These are phyloP conservation scores for Heterodera filipjevi DNA, from an alignment of 2,888 invertebrate genomes.

Conservation along the genomic window DNA sequence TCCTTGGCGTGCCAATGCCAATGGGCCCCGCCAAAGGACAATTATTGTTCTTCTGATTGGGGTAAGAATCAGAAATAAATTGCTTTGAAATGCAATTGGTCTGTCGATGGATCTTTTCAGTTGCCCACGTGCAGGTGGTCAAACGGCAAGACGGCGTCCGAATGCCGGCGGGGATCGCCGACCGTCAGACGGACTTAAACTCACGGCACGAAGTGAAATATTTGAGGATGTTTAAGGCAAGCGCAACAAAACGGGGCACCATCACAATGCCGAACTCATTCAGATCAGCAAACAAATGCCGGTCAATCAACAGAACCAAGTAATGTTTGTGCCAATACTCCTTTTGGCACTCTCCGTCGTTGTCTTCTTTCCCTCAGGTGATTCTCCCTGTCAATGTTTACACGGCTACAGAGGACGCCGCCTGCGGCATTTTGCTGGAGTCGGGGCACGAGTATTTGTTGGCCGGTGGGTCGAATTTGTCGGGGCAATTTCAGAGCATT, in stretches of 20 bases:
- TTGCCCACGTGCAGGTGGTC: slow-evolving; percentile 56
- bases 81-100: background rate
- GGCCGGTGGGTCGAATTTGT: slow-evolving; percentile 47
- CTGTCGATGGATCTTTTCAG: slow-evolving; percentile 46
- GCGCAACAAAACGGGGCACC: background rate
- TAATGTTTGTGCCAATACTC: background rate
- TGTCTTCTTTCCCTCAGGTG: background rate
- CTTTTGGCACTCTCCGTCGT: background rate
- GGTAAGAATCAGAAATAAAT: background rate
- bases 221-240: slow-evolving; percentile 56
- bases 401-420: slow-evolving; percentile 59
- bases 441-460: slow-evolving; percentile 59
- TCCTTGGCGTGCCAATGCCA: slow-evolving; percentile 8
- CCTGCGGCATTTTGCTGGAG: slow-evolving; percentile 58
- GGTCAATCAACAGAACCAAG: slow-evolving; percentile 19
- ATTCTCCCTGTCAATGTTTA: slow-evolving; percentile 54
- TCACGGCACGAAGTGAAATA: slow-evolving; percentile 57
- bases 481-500: too few relatives aligned
- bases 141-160: slow-evolving; percentile 51
- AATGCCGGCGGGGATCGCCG: slow-evolving; percentile 46
- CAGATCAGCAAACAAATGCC: slow-evolving; percentile 27
- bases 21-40: slow-evolving; percentile 20
- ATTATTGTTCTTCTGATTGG: slow-evolving; percentile 24
- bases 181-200: slow-evolving; percentile 53
- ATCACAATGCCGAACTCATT: background rate